Percentiles rank a stretch among this genome's conserved stretches.
phyloP scores from a whole-genome alignment of 92 coral and sea anemone genomes.

The Nematostella vectensis region DNA sequence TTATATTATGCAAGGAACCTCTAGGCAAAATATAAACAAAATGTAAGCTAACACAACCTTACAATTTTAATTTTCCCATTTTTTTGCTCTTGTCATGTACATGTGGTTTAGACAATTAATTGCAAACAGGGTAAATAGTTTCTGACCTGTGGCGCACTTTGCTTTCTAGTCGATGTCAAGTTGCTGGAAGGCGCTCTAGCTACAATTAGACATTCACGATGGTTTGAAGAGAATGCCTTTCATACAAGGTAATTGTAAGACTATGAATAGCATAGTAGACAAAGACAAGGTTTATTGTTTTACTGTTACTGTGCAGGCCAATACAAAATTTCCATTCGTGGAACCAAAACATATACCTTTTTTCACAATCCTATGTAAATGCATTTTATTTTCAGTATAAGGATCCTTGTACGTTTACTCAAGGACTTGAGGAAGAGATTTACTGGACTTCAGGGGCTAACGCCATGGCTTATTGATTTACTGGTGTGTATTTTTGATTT shows the following conservation, averaged over 20 bases:
- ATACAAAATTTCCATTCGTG: no score
- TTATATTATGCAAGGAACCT: no score
- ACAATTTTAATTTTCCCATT: no score
- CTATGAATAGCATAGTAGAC: neutral
- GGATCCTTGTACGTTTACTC: constrained; percentile 75
- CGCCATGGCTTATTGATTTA: constrained; percentile 96
- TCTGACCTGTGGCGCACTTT: no score
- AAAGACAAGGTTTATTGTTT: neutral
- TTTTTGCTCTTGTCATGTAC: no score
- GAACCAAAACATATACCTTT: no score
- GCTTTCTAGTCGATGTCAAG: constrained; percentile 81
- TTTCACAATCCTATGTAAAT: neutral
- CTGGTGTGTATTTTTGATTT: no score
- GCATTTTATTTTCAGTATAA: constrained; percentile 52
- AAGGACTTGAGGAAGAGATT: constrained; percentile 87
- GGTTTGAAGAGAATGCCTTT: constrained; percentile 99
- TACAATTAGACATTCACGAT: constrained; percentile 93
- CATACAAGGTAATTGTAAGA: constrained; percentile 68
- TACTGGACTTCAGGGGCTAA: constrained; percentile 81
- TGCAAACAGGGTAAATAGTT: no score
- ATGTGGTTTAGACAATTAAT: no score
- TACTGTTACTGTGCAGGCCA: no score
- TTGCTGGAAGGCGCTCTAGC: constrained; percentile 96
- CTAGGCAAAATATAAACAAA: no score
- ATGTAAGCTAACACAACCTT: no score